phyloP scores from a whole-genome alignment of 2,797 vertebrate species.

The Dallia pectoralis region DNA sequence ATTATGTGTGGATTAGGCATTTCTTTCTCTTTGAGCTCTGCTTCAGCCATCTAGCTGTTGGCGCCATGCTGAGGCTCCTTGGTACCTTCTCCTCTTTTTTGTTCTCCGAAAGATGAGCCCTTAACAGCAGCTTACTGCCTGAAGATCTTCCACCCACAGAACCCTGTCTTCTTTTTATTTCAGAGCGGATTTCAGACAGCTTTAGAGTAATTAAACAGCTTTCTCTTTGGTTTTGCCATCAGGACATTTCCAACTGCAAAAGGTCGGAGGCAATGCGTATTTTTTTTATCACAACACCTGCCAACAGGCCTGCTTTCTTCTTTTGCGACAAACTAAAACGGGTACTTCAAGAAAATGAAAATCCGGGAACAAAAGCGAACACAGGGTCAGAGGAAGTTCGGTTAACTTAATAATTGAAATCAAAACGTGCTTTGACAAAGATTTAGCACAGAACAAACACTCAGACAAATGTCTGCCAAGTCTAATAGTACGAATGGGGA shows the following conservation, averaged over 20 bases:
- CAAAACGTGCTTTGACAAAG: background rate
- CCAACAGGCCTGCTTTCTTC: constrained; percentile 34
- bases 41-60: constrained; percentile 41
- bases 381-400: background rate
- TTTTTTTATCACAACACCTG: constrained; percentile 46
- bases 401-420: constrained; percentile 25
- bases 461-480: background rate
- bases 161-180: constrained; percentile 36
- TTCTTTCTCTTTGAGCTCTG: constrained; percentile 46
- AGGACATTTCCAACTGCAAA: constrained; percentile 15
- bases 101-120: constrained; percentile 50
- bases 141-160: constrained; percentile 35
- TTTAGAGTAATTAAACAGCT: constrained; percentile 58
- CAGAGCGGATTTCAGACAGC: constrained; percentile 57
- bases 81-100: constrained; percentile 50
- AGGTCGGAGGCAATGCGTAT: constrained; percentile 29
- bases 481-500: background rate
- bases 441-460: background rate
- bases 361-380: constrained; percentile 8
- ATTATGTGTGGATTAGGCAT: constrained; percentile 5
- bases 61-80: constrained; percentile 51
- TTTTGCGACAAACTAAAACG: constrained; percentile 21
- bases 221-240: constrained; percentile 32
- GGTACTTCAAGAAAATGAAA: constrained; percentile 24
- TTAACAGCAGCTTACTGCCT: constrained; percentile 58